Evolutionary conservation across 2,797 vertebrate genomes (phyloP).

Genomic region (Pempheris klunzingeri): DNA sequence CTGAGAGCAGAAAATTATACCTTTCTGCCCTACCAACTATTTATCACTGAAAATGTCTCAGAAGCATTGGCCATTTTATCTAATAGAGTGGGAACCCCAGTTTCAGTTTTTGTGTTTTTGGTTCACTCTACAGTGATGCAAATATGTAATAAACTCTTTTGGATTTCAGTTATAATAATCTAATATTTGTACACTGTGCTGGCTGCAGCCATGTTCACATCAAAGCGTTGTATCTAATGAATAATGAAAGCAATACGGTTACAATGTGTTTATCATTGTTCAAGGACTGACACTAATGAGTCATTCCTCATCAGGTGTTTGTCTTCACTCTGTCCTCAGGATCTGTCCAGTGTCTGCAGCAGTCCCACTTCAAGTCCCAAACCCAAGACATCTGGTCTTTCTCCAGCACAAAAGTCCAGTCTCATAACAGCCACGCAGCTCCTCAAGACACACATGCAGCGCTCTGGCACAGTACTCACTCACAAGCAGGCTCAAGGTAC

Average conservation of each 20-base stretch:
- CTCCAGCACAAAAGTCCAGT: constrained; percentile 92
- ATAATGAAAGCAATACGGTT: background rate
- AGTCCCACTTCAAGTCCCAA: constrained; percentile 98
- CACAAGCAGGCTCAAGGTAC: constrained; percentile 97
- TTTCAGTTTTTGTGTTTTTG: background rate
- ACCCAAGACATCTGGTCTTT: constrained; percentile 89
- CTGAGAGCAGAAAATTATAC: background rate
- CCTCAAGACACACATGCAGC: constrained; percentile 93
- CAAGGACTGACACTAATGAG: background rate
- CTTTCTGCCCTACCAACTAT: background rate
- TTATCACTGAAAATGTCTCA: background rate
- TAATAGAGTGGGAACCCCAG: background rate
- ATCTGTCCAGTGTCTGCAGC: constrained; percentile 96
- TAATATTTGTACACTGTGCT: background rate
- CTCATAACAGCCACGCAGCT: constrained; percentile 90
- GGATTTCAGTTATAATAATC: background rate
- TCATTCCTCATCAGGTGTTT: background rate
- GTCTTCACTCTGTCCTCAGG: constrained; percentile 78
- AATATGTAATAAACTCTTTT: background rate
- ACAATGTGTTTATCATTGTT: background rate
- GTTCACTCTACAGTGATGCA: background rate
- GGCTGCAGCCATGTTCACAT: background rate
- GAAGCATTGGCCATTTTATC: background rate
- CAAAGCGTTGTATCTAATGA: background rate
- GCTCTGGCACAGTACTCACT: constrained; percentile 89